phyloP scores from a whole-genome alignment of 2,113 vertebrate species.

The Calyptomena viridis region DNA sequence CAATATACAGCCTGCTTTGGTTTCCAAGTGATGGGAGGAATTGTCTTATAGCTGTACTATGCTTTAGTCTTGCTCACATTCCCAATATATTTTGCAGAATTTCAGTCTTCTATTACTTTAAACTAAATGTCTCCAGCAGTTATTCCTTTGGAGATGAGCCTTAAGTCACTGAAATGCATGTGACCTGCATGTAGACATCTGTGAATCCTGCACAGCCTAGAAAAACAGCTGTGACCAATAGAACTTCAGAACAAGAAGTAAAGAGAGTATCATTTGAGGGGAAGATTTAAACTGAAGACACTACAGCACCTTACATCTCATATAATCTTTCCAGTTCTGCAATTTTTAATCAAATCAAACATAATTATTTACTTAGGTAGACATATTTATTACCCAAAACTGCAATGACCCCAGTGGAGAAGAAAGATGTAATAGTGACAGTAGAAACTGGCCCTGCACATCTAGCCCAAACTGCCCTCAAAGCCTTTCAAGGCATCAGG shows the following conservation, averaged over 20 bases:
- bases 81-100: background rate
- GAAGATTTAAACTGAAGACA: background rate
- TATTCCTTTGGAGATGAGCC: background rate
- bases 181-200: background rate
- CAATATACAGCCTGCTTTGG: background rate
- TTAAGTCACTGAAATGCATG: background rate
- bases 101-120: background rate
- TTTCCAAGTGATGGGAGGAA: background rate
- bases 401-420: background rate
- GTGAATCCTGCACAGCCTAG: background rate
- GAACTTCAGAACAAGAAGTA: background rate
- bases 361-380: background rate
- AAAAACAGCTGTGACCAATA: background rate
- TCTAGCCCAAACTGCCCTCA: background rate
- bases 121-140: background rate
- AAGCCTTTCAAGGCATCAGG: background rate
- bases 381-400: background rate
- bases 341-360: background rate
- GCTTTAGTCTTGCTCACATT: background rate
- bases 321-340: background rate
- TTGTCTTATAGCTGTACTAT: background rate
- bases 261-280: background rate
- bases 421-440: background rate
- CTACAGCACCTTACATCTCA: background rate
- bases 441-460: background rate